Evolutionary conservation across 2,888 invertebrate genomes (phyloP), one percentile per base, ranked within the genome.

Genomic region (Gerosis bhagava): DNA sequence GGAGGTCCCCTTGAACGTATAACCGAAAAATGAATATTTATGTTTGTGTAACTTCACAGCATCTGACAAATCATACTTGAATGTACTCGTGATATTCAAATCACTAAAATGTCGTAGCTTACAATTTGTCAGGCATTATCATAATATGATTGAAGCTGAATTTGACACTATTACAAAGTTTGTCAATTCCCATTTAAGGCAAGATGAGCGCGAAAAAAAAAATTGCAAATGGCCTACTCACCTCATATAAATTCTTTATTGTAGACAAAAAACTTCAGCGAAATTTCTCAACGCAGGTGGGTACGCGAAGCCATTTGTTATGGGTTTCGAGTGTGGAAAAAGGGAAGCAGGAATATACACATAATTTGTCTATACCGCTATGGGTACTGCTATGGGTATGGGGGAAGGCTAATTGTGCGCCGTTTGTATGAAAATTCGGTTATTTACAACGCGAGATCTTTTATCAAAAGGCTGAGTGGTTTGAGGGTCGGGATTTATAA

Each of bases 221-320:
- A 11, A 16, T 28, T 15, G 10, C 25, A 28, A 41, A 32, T 16
- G 19, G 10, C 11, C 15, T 22, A 24, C 28, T 44, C 29, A 36
- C 53, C 44, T 49, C 32, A 36, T 53, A 53, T 57, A 51, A 56
- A 53, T 49, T 49, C 55, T 54, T 59, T 56, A 59, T 60, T 54
- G 54, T 60, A 16, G 53, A 48, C 50, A 36, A 37, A 44, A 56
- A 60, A 55, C 51, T 60, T 44, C 54, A 53, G 42, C 50, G 36
- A 53, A 50, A 43, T 45, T 45, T 56, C 53, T 11, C 49, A 56
- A 55, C 62, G 51, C 62, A 67, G 65, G 65, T 65, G 65, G 55
- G 57, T 48, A 49, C 49, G 53, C 44, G 50, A 50, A 56, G 55
- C 62, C 62, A 64, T 66, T 66, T 61, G 65, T 65, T 63, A 63